Percentiles rank a stretch among this genome's conserved stretches.
phyloP scores from a whole-genome alignment of 2,797 vertebrate species.

The Buceros bicornis region DNA sequence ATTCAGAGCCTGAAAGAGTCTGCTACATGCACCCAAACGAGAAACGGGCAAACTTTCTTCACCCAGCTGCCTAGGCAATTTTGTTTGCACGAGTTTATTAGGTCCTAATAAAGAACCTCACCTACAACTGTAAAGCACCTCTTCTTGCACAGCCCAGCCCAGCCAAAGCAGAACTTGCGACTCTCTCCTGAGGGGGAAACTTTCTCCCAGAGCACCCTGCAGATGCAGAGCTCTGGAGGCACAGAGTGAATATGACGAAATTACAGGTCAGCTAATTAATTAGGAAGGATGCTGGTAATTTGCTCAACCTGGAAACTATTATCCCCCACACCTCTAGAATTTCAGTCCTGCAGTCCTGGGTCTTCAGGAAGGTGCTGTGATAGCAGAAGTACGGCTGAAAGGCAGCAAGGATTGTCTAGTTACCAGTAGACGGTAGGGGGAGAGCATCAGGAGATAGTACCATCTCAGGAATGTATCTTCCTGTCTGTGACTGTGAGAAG shows the following conservation, averaged over 20 bases:
- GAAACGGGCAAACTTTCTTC: neutral
- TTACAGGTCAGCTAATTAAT: neutral
- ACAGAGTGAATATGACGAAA: neutral
- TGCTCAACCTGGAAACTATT: neutral
- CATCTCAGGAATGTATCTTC: neutral
- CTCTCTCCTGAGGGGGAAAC: neutral
- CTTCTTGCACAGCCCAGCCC: neutral
- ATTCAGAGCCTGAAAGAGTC: neutral
- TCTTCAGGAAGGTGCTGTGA: neutral
- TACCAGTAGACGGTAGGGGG: too few relatives aligned
- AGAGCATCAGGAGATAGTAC: neutral
- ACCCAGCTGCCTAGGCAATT: neutral
- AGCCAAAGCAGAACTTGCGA: neutral
- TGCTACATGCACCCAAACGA: neutral
- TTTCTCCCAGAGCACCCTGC: neutral
- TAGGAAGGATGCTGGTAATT: neutral
- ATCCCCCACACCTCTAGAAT: neutral
- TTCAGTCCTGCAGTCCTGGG: neutral
- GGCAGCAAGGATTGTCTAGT: neutral
- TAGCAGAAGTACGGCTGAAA: neutral
- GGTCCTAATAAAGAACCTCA: neutral
- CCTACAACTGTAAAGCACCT: neutral
- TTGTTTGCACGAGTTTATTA: neutral
- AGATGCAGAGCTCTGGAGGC: neutral
- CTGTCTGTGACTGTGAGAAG: neutral